These are phyloP conservation scores for Zapornia atra DNA, from an alignment of 2,113 vertebrate species.

Conservation along the genomic window DNA sequence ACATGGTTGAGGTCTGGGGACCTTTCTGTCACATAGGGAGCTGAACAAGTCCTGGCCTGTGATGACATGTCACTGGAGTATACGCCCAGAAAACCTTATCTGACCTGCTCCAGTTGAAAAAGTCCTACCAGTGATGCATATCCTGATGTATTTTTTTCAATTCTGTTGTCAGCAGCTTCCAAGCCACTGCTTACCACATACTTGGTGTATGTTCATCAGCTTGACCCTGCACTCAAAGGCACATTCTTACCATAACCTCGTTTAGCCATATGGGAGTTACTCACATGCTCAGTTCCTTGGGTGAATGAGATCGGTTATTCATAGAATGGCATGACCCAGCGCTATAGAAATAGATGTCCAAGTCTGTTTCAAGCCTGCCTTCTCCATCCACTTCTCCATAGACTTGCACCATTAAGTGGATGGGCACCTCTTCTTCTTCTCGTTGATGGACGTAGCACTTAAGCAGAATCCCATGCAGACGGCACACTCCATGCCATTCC, in stretches of 20 bases:
- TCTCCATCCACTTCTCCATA: not conserved
- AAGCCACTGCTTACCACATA: not conserved
- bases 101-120: not conserved
- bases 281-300: not conserved
- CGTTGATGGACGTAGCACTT: not conserved
- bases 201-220: rapidly evolving
- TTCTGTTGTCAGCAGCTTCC: not conserved
- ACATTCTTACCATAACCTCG: not conserved
- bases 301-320: not conserved
- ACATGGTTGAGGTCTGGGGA: not conserved
- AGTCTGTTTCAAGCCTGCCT: not conserved
- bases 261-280: not conserved
- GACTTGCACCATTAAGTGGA: rapidly evolving
- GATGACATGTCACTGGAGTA: not conserved
- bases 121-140: not conserved
- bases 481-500: not conserved
- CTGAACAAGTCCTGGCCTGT: not conserved
- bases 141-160: not conserved
- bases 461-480: not conserved
- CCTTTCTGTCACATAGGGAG: not conserved
- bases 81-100: not conserved
- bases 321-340: not conserved
- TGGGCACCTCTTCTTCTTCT: not conserved
- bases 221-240: not conserved
- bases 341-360: not conserved